Base-by-base conservation (phyloP, 1,140 invertebrate species). In the Rhizoglyphus robini region DNA sequence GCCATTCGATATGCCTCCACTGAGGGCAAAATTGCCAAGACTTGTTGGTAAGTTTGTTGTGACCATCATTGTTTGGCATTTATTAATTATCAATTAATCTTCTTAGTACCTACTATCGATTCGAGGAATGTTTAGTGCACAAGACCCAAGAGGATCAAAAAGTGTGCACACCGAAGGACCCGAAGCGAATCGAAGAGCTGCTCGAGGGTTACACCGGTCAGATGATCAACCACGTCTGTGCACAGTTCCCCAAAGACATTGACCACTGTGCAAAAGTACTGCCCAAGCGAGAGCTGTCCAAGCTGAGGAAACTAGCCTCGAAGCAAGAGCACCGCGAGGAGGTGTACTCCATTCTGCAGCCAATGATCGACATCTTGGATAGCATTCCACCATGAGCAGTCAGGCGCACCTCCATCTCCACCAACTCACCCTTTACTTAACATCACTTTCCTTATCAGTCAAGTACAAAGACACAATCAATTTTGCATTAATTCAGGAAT, bases 301-400 rank as follows among this genome's bases (percentile, higher is more conserved):
- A 46, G 29, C 27, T 60, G 18, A 18, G 27, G 29, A 60, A 60
- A 46, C 15, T 60, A 23, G 15, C 27, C 27, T 4, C 30, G 23
- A 60, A 46, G 13, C 13, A 34, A 32, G 36, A 29, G 54, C 18
- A 1, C 2, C 15, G 25, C 23, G 23, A 32, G 20, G 31, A 54
- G 51, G 27, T 18, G 20, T 27, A 65, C n/a, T 65, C 65, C 1
- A 65, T 65, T 31, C 32, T 65, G 15, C 65, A 29, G 29, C 65
- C 65, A 13, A 25, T 65, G 8, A 65, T 58, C 18, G 65, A 59
- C 5, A 65, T 65, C 41, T 31, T 65, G 23, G 65, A 65, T 41
- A 49, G 46, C n/a, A 64, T 64, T 4, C 63, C 63, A 20, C 38
- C 63, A 34, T 64, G 18, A 64, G n/a, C 15, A 3, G 54, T 18